Evolutionary conservation across 2,113 vertebrate species (phyloP).

Genomic region (Silurus asotus): DNA sequence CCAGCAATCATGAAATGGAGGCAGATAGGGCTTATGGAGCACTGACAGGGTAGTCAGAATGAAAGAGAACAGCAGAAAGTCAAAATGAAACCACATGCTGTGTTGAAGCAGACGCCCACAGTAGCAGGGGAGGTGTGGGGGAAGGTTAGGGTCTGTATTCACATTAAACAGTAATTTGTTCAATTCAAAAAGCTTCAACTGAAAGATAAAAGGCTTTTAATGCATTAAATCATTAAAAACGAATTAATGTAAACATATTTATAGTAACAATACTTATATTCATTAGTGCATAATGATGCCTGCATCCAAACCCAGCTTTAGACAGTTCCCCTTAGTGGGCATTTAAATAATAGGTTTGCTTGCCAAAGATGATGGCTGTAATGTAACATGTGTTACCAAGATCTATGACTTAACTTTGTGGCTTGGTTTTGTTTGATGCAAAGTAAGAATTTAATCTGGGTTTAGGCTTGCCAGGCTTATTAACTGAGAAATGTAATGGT

Average conservation of each 20-base stretch:
- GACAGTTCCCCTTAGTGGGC: constrained; percentile 59
- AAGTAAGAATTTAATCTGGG: constrained; percentile 60
- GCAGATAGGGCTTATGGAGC: constrained; percentile 54
- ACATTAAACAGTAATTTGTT: neutral
- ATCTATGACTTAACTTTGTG: constrained; percentile 62
- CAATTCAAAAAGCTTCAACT: neutral
- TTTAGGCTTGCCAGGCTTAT: constrained; percentile 63
- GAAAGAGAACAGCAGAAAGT: constrained; percentile 29
- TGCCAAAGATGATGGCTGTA: constrained; percentile 70
- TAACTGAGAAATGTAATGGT: constrained; percentile 62
- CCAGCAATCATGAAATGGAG: constrained; percentile 60
- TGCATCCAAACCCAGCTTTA: constrained; percentile 53
- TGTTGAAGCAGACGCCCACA: constrained; percentile 45
- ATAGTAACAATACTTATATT: neutral
- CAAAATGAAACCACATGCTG: constrained; percentile 57
- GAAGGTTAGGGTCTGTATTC: neutral
- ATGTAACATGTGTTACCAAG: constrained; percentile 70
- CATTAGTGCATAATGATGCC: constrained; percentile 49
- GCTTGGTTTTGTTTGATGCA: constrained; percentile 61
- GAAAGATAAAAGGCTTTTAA: neutral
- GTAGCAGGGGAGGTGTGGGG: constrained; percentile 45
- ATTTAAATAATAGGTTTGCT: constrained; percentile 60
- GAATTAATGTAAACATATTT: neutral
- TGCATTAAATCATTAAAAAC: neutral
- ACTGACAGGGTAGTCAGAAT: constrained; percentile 25